Percentiles rank a stretch among this genome's conserved stretches.
phyloP scores from a whole-genome alignment of 2,113 vertebrate species.

The Poeciliopsis retropinna region DNA sequence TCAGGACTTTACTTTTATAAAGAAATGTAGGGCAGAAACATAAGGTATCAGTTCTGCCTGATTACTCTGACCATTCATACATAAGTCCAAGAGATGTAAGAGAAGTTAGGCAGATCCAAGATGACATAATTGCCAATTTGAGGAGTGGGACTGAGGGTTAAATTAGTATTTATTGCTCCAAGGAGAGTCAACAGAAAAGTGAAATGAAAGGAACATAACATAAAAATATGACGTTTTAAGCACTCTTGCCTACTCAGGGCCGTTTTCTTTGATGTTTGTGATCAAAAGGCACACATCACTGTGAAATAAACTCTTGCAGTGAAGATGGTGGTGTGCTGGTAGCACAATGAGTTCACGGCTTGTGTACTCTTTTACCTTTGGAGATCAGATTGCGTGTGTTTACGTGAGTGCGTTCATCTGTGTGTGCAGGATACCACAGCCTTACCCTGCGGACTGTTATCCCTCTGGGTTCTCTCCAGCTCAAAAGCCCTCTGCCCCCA shows the following conservation, averaged over 20 bases:
- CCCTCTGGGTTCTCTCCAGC: constrained; percentile 66
- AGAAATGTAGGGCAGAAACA: constrained; percentile 47
- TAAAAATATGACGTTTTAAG: constrained; percentile 33
- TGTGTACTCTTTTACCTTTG: constrained; percentile 34
- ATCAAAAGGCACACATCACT: constrained; percentile 60
- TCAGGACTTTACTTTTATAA: constrained; percentile 21
- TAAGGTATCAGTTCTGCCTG: constrained; percentile 48
- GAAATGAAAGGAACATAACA: constrained; percentile 38
- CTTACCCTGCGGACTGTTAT: constrained; percentile 70
- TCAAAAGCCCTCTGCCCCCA: constrained; percentile 75
- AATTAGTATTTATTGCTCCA: constrained; percentile 9
- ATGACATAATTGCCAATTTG: constrained; percentile 35
- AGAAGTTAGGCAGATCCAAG: constrained; percentile 14
- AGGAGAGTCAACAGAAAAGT: constrained; percentile 32
- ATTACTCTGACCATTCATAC: constrained; percentile 50
- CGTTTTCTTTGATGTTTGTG: constrained; percentile 53
- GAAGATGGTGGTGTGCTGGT: constrained; percentile 32
- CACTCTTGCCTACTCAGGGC: constrained; percentile 36
- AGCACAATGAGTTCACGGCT: constrained; percentile 46
- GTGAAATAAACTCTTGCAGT: constrained; percentile 48
- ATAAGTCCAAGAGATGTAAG: constrained; percentile 40
- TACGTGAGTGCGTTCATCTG: constrained; percentile 15
- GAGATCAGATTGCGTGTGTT: constrained; percentile 27
- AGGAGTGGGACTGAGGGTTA: constrained; percentile 8
- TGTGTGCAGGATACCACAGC: constrained; percentile 3